phyloP scores from a whole-genome alignment of 2,888 invertebrate species.

The Liopterus haemorrhoidalis region DNA sequence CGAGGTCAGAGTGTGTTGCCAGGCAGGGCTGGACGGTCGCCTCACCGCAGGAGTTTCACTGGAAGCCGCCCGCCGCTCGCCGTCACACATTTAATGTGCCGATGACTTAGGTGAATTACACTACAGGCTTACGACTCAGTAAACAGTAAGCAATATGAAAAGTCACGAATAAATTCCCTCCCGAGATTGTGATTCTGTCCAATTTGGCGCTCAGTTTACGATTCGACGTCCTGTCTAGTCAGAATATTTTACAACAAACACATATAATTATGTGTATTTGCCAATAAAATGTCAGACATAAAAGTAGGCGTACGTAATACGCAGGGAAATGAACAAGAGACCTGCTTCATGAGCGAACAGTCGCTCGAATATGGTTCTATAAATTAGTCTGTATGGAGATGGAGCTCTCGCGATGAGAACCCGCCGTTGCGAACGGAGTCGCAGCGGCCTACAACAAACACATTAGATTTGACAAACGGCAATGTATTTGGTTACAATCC shows the following conservation, averaged over 20 bases:
- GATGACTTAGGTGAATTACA: slow-evolving; percentile 42
- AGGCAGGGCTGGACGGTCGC: too few species aligned
- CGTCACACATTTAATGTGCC: slow-evolving; percentile 44
- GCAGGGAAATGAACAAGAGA: slow-evolving; percentile 11
- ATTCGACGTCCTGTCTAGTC: slow-evolving; percentile 36
- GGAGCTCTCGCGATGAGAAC: slow-evolving; percentile 26
- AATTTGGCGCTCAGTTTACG: slow-evolving; percentile 33
- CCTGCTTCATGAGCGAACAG: slow-evolving; percentile 22
- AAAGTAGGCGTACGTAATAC: slow-evolving; percentile 36
- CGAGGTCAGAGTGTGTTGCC: too few species aligned
- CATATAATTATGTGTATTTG: slow-evolving; percentile 37
- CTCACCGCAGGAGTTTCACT: too few species aligned
- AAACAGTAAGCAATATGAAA: slow-evolving; percentile 5
- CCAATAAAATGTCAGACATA: slow-evolving; percentile 39
- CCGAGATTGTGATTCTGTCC: slow-evolving; percentile 12
- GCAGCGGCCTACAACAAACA: slow-evolving; percentile 31
- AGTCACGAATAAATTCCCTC: slow-evolving; percentile 1
- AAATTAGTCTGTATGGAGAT: slow-evolving; percentile 39
- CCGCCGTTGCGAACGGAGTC: slow-evolving; percentile 19
- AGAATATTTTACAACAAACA: slow-evolving; percentile 36
- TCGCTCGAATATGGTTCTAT: slow-evolving; percentile 38
- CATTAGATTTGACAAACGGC: slow-evolving; percentile 47
- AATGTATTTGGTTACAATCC: slow-evolving; percentile 49
- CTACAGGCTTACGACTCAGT: neutral
- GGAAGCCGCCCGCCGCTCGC: slow-evolving; percentile 49